Evolutionary conservation across 2,888 invertebrate species (phyloP).

Genomic region (Leptura quadrifasciata): DNA sequence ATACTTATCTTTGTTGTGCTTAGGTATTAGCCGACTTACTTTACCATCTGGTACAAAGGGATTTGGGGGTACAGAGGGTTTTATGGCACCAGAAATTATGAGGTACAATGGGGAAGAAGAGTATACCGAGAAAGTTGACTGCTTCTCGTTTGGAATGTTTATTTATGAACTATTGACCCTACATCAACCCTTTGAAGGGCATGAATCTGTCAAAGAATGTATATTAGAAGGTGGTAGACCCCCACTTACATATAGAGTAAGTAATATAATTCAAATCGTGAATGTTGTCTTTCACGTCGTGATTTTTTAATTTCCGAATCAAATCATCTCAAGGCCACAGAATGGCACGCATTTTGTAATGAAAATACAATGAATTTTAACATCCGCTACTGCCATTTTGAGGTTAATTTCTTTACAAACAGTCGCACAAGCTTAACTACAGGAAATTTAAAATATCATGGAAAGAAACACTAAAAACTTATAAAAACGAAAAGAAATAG

Average conservation of each 20-base stretch:
- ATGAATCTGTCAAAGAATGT: conserved; percentile 97
- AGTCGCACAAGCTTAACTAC: too few relatives aligned
- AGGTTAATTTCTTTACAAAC: too few relatives aligned
- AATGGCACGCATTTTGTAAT: too few relatives aligned
- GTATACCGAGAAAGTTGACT: conserved; percentile 99
- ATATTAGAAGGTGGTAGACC: conserved; percentile 96
- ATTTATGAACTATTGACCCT: conserved; percentile 95
- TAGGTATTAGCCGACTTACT: conserved; percentile 90
- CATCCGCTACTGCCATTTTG: too few relatives aligned
- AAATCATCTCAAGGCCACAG: too few relatives aligned
- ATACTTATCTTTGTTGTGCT: conserved; percentile 33
- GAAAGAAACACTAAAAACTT: too few relatives aligned
- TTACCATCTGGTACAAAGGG: conserved; percentile 96
- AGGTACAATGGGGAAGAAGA: conserved; percentile 98
- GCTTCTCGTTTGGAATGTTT: conserved; percentile 99
- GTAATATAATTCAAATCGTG: too few relatives aligned
- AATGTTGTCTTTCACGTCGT: too few relatives aligned
- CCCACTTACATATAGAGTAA: conserved; percentile 87
- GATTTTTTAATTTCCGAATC: too few relatives aligned
- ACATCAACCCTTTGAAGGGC: conserved; percentile 95
- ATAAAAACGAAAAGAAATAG: too few relatives aligned
- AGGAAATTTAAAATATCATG: too few relatives aligned
- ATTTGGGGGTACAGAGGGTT: conserved; percentile 98
- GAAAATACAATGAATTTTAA: too few relatives aligned
- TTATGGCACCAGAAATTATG: conserved; percentile 99